Evolutionary conservation across 2,888 invertebrate genomes (phyloP).

Genomic region (Stenotaenia linearis): DNA sequence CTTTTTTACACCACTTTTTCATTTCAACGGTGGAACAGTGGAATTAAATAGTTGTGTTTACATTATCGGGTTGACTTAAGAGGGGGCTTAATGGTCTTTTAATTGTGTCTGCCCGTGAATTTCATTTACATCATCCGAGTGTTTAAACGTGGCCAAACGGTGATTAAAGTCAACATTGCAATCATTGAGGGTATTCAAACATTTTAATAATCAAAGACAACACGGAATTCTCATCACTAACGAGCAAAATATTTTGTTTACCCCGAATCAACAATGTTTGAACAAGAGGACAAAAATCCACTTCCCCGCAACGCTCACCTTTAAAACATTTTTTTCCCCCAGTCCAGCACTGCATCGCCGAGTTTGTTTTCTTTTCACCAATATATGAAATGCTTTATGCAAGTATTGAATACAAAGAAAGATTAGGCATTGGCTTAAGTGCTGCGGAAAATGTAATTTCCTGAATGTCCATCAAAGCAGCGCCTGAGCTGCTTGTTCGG

Average conservation of each 20-base stretch:
- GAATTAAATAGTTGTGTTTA: not conserved
- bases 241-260: too few relatives aligned
- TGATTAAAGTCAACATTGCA: not conserved
- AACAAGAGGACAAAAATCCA: too few relatives aligned
- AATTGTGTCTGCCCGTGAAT: not conserved
- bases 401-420: not conserved
- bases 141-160: not conserved
- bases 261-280: too few relatives aligned
- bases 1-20: not conserved
- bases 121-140: not conserved
- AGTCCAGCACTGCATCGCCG: not conserved
- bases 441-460: constrained; percentile 14
- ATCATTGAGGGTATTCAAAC: not conserved
- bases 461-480: constrained; percentile 15
- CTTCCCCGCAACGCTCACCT: too few relatives aligned
- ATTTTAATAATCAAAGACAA: too few relatives aligned
- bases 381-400: not conserved
- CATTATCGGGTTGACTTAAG: not conserved
- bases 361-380: not conserved
- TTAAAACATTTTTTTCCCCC: too few relatives aligned
- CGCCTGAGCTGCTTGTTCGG: not conserved
- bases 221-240: too few relatives aligned
- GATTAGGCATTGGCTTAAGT: constrained; percentile 15
- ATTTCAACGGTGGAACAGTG: not conserved
- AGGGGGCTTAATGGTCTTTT: not conserved